Conservation (phyloP, 2,113 vertebrate genomes). For the Echinops telfairi region DNA sequence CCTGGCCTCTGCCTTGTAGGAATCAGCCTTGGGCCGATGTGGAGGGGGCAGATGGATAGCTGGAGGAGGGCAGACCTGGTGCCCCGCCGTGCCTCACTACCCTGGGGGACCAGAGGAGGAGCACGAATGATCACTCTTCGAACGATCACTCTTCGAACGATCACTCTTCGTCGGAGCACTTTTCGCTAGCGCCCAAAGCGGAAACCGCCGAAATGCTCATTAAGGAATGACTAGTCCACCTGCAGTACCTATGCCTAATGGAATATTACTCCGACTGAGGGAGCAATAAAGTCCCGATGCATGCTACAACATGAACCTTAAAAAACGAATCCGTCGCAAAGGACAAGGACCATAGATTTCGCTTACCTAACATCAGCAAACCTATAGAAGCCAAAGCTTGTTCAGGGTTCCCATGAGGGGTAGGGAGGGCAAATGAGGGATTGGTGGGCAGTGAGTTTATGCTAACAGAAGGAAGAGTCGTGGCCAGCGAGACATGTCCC, state of each 20-base stretch:
- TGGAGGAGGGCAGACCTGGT: no score
- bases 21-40: no score
- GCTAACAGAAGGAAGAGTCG: not conserved
- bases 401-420: not conserved
- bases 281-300: not conserved
- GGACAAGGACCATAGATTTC: not conserved
- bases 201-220: not conserved
- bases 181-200: not conserved
- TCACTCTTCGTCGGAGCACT: not conserved
- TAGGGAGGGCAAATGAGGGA: not conserved
- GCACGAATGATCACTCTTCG: rapidly evolving
- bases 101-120: not conserved
- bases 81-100: no score
- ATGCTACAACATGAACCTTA: not conserved
- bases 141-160: no score
- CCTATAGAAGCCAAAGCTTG: not conserved
- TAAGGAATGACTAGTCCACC: not conserved
- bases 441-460: not conserved
- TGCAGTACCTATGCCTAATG: not conserved
- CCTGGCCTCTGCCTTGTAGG: no score
- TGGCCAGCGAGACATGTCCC: not conserved
- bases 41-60: no score
- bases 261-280: not conserved
- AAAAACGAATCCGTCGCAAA: not conserved
- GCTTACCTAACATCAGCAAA: not conserved